Base-by-base conservation (phyloP, 2,797 vertebrate species). In the Urosaurus nigricauda region DNA sequence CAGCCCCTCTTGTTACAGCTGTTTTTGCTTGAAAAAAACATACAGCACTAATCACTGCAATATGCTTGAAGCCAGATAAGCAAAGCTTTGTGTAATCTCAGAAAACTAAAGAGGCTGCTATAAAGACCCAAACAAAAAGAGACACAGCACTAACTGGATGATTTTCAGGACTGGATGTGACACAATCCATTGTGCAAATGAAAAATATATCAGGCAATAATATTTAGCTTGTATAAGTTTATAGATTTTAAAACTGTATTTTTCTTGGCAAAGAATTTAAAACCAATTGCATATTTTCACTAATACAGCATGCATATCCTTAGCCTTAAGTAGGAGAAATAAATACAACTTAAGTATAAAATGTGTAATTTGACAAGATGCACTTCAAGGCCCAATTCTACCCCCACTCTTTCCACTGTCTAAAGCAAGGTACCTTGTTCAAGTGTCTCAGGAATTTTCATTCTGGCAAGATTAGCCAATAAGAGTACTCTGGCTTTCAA, bases 401-500 rank as follows among this genome's bases (percentile, higher is more conserved):
- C 29, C 79, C 70, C 47, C 65, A 0, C 68, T 60, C 29, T 90
- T 83, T 88, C 87, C 89, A 91, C 84, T 82, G 60, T n/a, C 88
- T 29, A 92, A 88, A 95, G 89, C 89, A 78, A 91, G 92, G 83
- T 97, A 99, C 99, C 99, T 98, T 99, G 98, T 91, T 99, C 98
- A 65, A 99, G 95, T 63, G 98, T 97, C 89, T 99, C 98, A 1
- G 98, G 98, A 91, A 99, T 97, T 17, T 98, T 98, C 98, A 99
- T 99, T 88, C 99, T 97, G 75, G 98, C 97, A 89, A 99, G 98
- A 92, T 99, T 98, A 90, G 98, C 96, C 4, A 99, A 96, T 89
- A 99, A 96, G 53, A 99, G 97, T 75, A 99, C 99, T 92, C 98
- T 98, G 91, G 99, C 98, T 96, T 99, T 99, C 94, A 99, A 94